Base-by-base conservation (phyloP, 2,797 vertebrate genomes). In the Pagetopsis macropterus region DNA sequence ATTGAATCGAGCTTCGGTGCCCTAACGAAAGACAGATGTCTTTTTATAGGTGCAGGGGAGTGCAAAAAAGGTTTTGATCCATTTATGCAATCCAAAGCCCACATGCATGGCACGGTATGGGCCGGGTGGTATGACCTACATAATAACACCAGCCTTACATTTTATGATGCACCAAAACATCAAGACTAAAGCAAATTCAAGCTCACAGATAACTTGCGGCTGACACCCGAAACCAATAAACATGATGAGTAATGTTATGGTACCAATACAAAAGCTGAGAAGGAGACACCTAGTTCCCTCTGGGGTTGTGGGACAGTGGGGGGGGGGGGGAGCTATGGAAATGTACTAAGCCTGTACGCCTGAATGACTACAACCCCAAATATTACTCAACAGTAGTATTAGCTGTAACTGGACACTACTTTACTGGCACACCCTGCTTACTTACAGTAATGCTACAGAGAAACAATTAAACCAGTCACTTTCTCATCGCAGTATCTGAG, bases 271-370 rank as follows among this genome's bases (percentile, higher is more conserved):
- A 86, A 85, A 79, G 78, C 23, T 12, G 5, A 75, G 70, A 91
- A 90, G 54, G 51, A 79, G 81, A 90, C 82, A 90, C 86, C 79
- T 82, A 51, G 57, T 44, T 87, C 80, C 84, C 85, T 87, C 72
- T 80, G 31, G 85, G 86, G 50, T 54, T 59, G 65, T 71, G 19
- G 37, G 80, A 76, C 65, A 77, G 43, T 23, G 15, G 67, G 70
- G 74, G 56, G 69, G 81, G 58, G 54, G 70, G n/a, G n/a, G 65
- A 48, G 55, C 73, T 49, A 62, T 87, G 85, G 89, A 89, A 88
- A 90, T 89, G 65, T 87, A 89, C 88, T 83, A 62, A 83, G 81
- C 59, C 40, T n/a, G 15, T 23, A 49, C 3, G 60, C 65, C 76
- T 76, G 56, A 72, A 66, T 71, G 60, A 79, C 27, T 73, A 54